These are phyloP conservation scores for Pheosia gnoma DNA, from an alignment of 2,888 invertebrate species.

Conservation along the genomic window DNA sequence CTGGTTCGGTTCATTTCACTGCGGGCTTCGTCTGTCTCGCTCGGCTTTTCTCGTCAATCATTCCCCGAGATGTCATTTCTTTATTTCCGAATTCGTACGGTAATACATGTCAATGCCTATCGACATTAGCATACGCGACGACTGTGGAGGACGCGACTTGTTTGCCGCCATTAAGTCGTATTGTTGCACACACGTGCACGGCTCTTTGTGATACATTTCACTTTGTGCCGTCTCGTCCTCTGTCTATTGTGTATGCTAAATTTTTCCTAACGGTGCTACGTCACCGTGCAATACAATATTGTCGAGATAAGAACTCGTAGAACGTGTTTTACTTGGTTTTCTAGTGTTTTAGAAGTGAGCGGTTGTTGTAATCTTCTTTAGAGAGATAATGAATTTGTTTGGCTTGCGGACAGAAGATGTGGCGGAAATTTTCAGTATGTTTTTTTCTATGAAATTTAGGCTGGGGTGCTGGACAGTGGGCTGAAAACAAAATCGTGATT, in stretches of 20 bases:
- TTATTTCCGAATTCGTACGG: conserved; percentile 18
- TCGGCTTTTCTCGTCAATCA: conserved; percentile 28
- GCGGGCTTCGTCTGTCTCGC: neutral
- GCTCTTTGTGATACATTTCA: conserved; percentile 33
- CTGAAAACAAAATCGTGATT: too few species aligned
- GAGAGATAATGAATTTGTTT: too few species aligned
- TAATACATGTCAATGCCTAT: conserved; percentile 38
- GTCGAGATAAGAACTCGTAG: conserved; percentile 27
- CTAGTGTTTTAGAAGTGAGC: neutral
- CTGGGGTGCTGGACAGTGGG: too few species aligned
- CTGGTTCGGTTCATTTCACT: conserved; percentile 24
- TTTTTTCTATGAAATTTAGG: too few species aligned
- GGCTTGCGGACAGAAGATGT: too few species aligned
- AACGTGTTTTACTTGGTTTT: conserved; percentile 4
- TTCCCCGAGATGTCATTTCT: conserved; percentile 18
- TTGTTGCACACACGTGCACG: conserved; percentile 33
- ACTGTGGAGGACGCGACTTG: conserved; percentile 12
- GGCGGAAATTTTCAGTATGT: too few species aligned
- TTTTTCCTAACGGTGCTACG: conserved; percentile 33
- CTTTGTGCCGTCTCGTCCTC: conserved; percentile 19
- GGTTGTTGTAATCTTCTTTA: too few species aligned
- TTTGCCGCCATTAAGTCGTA: conserved; percentile 22
- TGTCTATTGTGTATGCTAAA: conserved; percentile 41
- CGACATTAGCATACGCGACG: conserved; percentile 23
- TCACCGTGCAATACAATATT: conserved; percentile 26